phyloP scores from a whole-genome alignment of 2,888 invertebrate genomes.

The Drosophila acutilabella region DNA sequence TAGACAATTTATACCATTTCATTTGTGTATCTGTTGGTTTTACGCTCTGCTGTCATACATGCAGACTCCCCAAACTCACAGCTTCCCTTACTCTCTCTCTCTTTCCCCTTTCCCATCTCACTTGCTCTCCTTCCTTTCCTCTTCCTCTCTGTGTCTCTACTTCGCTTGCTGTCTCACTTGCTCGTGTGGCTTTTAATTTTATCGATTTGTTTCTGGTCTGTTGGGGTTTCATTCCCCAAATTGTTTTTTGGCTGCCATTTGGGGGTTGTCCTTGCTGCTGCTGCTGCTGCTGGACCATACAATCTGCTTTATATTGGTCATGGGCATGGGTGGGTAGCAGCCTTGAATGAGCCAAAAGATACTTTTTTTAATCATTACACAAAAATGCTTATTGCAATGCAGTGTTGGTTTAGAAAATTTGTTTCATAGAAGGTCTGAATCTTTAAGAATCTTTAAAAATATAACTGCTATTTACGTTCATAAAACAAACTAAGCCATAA shows the following conservation, averaged over 20 bases:
- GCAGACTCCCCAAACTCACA: background rate
- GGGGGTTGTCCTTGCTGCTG: slow-evolving; percentile 38
- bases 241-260: slow-evolving; percentile 41
- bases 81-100: background rate
- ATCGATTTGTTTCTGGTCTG: slow-evolving; percentile 68
- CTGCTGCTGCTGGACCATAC: slow-evolving; percentile 57
- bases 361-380: background rate
- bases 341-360: slow-evolving; percentile 48
- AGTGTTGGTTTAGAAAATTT: background rate
- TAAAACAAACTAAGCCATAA: too few relatives aligned
- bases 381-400: background rate
- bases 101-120: background rate
- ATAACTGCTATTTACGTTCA: too few relatives aligned
- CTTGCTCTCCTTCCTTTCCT: slow-evolving; percentile 2
- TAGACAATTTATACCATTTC: slow-evolving; percentile 46
- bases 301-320: slow-evolving; percentile 74
- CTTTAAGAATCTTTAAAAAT: too few relatives aligned
- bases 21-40: slow-evolving; percentile 43
- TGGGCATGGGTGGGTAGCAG: slow-evolving; percentile 46
- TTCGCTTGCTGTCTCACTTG: slow-evolving; percentile 11
- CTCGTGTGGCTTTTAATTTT: slow-evolving; percentile 58
- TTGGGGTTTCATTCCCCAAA: slow-evolving; percentile 44
- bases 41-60: slow-evolving; percentile 43
- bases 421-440: too few relatives aligned
- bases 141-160: slow-evolving; percentile 1